Evolutionary conservation across 2,797 vertebrate genomes (phyloP).

Genomic region (Chlorospingus flavigularis): DNA sequence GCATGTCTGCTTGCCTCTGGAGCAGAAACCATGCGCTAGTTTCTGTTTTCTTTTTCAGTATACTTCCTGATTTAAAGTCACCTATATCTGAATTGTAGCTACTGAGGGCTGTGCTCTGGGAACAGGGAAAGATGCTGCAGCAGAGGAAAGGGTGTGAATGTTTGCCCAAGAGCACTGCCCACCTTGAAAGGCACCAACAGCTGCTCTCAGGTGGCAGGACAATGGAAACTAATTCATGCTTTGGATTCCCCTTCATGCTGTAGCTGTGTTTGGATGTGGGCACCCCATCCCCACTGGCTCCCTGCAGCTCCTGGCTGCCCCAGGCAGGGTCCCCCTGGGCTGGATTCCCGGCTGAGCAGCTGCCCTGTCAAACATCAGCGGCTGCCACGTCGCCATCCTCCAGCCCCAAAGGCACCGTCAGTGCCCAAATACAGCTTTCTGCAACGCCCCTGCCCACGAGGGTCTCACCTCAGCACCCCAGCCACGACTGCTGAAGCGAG

Average conservation of each 20-base stretch:
- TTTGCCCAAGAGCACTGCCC: background rate
- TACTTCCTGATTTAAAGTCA: background rate
- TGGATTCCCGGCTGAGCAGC: fast-evolving
- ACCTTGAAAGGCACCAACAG: background rate
- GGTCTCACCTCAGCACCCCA: background rate
- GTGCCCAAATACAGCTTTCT: background rate
- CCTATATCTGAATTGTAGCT: background rate
- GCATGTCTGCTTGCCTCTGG: fast-evolving
- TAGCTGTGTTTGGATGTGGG: background rate
- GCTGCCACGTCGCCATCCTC: background rate
- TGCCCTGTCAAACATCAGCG: fast-evolving
- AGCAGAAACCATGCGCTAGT: background rate
- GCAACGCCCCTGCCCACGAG: background rate
- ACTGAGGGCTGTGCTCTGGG: background rate
- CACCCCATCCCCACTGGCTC: background rate
- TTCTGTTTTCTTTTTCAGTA: background rate
- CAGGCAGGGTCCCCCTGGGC: fast-evolving
- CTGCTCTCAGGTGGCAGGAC: background rate
- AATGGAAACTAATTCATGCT: background rate
- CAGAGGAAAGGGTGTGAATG: background rate
- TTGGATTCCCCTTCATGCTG: background rate
- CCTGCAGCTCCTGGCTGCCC: background rate
- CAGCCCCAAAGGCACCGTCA: background rate
- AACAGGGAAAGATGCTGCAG: background rate
- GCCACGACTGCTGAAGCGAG: fast-evolving